Evolutionary conservation across 2,113 vertebrate species (phyloP), one percentile per base, ranked within the genome.

Genomic region (Corydoras sp.): DNA sequence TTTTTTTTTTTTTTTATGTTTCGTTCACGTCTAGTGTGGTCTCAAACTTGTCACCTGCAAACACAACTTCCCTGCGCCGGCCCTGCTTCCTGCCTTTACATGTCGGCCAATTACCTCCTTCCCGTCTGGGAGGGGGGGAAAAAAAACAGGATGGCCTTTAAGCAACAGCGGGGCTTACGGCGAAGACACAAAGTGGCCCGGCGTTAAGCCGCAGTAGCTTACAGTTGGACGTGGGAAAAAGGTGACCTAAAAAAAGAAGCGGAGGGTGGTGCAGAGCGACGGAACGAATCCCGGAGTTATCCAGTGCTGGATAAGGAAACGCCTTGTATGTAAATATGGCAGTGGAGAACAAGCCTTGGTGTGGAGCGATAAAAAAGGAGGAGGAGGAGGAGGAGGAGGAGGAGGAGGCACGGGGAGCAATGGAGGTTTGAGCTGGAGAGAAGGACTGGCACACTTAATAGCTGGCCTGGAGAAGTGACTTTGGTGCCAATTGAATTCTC

Each of bases 61-160:
- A 24, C 18, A 79, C 65, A 72, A 72, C 82, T 82, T 79, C 82
- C 75, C 76, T 76, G 68, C 75, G 71, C 65, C 76, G 74, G 69
- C 81, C 77, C 7, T 51, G 75, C 85, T 83, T 89, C 87, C 88
- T 90, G 86, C 85, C 86, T 85, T 82, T 82, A 80, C 74, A 78
- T 68, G 54, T 80, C 82, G 83, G 72, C 80, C 54, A 60, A 73
- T 75, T 77, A 81, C 79, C 80, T 79, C 70, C 75, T 85, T 88
- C 86, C 88, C 87, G 84, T 82, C 58, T 66, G 53, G 62, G 62
- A 66, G 60, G 72, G 73, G 73, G 72, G 61, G 18, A 11, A 18
- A 30, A 63, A 72, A 69, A 73, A 65, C 59, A 54, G 65, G 71
- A 83, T 74, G 75, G 24, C 58, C 65, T 64, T 80, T 51, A 65